Percentiles rank a stretch among this genome's conserved stretches.
Evolutionary conservation across 2,888 invertebrate species (phyloP).

Genomic region (Meloe dianella): DNA sequence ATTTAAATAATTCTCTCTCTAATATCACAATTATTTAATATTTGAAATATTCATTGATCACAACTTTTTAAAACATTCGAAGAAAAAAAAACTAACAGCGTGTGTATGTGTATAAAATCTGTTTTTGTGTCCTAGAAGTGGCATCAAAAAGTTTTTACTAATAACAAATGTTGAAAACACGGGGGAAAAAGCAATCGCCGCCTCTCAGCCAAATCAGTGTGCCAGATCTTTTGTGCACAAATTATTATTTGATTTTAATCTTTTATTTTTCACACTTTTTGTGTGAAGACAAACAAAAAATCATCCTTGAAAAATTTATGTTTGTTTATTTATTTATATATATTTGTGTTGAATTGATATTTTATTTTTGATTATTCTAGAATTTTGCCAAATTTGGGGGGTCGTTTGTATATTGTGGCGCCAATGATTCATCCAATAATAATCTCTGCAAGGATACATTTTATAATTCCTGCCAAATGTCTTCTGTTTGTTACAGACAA

Average conservation of each 20-base stretch:
- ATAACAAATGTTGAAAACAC: slow-evolving; percentile 32
- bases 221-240: slow-evolving; percentile 38
- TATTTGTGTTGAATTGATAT: neutral
- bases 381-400: slow-evolving; percentile 2
- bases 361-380: neutral
- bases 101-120: slow-evolving; percentile 9
- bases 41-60: too few relatives aligned
- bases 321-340: neutral
- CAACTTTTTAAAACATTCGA: too few relatives aligned
- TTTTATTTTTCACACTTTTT: neutral
- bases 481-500: neutral
- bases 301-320: neutral
- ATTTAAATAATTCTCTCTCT: too few relatives aligned
- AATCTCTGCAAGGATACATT: neutral
- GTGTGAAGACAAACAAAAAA: neutral
- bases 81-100: slow-evolving; percentile 32
- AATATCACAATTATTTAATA: too few relatives aligned
- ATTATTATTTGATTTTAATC: neutral
- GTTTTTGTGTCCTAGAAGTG: slow-evolving; percentile 35
- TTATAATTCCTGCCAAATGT: slow-evolving; percentile 3
- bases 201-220: slow-evolving; percentile 42
- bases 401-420: neutral
- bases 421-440: slow-evolving; percentile 5
- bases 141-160: slow-evolving; percentile 35
- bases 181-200: slow-evolving; percentile 37